Evolutionary conservation across 2,797 vertebrate genomes (phyloP), one percentile per base, ranked within the genome.

Genomic region (Distichodus sexfasciatus): DNA sequence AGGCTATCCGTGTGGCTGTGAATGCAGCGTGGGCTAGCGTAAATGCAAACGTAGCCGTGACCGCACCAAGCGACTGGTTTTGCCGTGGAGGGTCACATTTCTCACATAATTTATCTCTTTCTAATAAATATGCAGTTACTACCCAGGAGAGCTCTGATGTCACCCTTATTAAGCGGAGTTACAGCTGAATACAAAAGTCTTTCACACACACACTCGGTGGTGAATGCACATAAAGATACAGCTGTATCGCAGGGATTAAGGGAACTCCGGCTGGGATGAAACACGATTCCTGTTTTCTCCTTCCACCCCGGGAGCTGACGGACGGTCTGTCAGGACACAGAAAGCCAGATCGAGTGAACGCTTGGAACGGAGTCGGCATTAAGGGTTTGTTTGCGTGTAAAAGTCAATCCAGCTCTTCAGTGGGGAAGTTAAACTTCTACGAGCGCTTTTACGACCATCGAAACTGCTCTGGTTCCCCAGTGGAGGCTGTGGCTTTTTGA

Each of bases 381-480:
- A 71, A 68, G 79, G 72, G 78, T 83, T 78, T 85, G 77, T 86
- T 87, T 86, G 75, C 78, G 62, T 81, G 68, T 75, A 71, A 71
- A 77, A 73, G 47, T 67, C 81, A 81, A 87, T 86, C 83, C 76
- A 15, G 63, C 76, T 79, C 66, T 69, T 84, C 47, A 11, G 2
- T 7, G 51, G 74, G 78, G n/a, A n/a, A n/a, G n/a, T 76, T 21
- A 41, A 44, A 78, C n/a, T n/a, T n/a, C n/a, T n/a, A n/a, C 54
- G 54, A 65, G 78, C 46, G 69, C 75, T 57, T 35, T 63, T 19
- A 47, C 17, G 15, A 23, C 6, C 60, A 3, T 1, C 48, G 44
- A 8, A 23, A n/a, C 28, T 46, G 7, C 9, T 46, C 9, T 19
- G 38, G 6, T 28, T 64, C 21, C 43, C n/a, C n/a, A 69, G 19